These are phyloP conservation scores for Caloenas nicobarica DNA, from an alignment of 2,113 vertebrate genomes.

Conservation along the genomic window DNA sequence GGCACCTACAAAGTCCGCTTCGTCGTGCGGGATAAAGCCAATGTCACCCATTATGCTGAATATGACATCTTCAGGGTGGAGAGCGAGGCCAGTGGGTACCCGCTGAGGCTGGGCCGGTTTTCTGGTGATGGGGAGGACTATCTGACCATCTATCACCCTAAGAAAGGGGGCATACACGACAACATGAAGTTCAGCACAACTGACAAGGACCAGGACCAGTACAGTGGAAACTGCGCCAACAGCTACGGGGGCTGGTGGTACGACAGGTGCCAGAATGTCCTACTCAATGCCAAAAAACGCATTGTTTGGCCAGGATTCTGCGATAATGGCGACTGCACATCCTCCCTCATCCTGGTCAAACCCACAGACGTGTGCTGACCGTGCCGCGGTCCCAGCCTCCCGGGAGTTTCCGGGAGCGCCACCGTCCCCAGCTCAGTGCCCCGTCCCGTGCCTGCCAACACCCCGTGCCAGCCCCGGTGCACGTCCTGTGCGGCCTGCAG, in stretches of 20 bases:
- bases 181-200: conserved; percentile 68
- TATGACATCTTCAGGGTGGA: conserved; percentile 68
- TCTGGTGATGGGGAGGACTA: conserved; percentile 24
- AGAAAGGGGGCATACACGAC: conserved; percentile 49
- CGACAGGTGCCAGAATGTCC: conserved; percentile 47
- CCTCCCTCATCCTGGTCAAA: conserved; percentile 67
- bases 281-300: conserved; percentile 48
- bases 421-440: not conserved
- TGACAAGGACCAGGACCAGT: conserved; percentile 65
- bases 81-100: conserved; percentile 46
- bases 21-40: conserved; percentile 13
- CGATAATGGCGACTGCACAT: not conserved
- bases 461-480: not conserved
- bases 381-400: not conserved
- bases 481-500: not conserved
- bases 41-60: conserved; percentile 40
- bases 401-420: not conserved
- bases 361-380: conserved; percentile 52
- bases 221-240: conserved; percentile 30
- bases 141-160: conserved; percentile 38
- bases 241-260: conserved; percentile 71
- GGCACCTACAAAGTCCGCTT: conserved; percentile 72
- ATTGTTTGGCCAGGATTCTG: conserved; percentile 59
- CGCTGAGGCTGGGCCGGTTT: conserved; percentile 17
- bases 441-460: not conserved